phyloP scores from a whole-genome alignment of 2,113 vertebrate species.

The Steatornis caripensis region DNA sequence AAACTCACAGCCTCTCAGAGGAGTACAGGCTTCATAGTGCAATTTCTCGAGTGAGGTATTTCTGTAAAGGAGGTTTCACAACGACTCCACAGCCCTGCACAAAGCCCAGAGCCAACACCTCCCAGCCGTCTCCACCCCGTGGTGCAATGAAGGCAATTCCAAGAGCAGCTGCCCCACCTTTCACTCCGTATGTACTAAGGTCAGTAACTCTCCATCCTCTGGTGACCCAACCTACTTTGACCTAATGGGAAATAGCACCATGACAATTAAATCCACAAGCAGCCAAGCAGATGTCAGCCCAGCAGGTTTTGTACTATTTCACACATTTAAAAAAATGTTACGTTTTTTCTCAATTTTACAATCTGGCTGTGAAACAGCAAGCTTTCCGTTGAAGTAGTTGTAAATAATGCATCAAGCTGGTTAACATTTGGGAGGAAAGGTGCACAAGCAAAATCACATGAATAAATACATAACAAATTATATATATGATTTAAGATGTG shows the following conservation, averaged over 20 bases:
- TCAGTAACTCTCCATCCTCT: neutral
- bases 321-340: neutral
- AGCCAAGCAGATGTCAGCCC: neutral
- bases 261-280: neutral
- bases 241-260: neutral
- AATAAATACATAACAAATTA: neutral
- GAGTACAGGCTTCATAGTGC: neutral
- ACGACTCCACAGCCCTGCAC: fast-evolving
- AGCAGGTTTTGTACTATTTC: neutral
- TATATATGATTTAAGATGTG: neutral
- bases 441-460: neutral
- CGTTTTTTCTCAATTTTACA: neutral
- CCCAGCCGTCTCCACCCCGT: neutral
- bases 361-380: neutral
- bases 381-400: neutral
- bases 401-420: neutral
- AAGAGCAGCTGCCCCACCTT: neutral
- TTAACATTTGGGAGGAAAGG: neutral
- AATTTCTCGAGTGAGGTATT: fast-evolving
- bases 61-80: neutral
- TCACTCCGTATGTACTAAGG: fast-evolving
- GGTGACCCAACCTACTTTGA: neutral
- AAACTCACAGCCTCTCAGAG: neutral
- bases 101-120: neutral
- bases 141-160: too few relatives aligned